Percentiles rank a stretch among this genome's conserved stretches.
Conservation (phyloP, 2,797 vertebrate species). For the Muscicapa striata region DNA sequence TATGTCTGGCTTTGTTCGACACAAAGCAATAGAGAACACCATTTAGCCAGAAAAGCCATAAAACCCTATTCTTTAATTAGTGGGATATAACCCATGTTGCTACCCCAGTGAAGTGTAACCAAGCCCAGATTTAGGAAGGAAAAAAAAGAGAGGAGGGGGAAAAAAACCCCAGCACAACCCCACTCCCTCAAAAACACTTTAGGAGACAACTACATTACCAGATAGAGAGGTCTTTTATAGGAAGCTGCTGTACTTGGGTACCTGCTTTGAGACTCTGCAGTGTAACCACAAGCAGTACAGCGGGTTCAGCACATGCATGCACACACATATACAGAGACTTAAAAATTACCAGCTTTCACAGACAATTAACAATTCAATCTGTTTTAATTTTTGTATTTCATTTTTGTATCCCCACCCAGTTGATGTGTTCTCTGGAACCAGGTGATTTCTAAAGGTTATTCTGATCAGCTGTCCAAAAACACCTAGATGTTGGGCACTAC, state of each 20-base stretch:
- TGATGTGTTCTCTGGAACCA: background rate
- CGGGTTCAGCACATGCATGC: background rate
- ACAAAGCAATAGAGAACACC: background rate
- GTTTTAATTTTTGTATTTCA: background rate
- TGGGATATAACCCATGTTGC: background rate
- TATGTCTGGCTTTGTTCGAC: background rate
- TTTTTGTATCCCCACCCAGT: background rate
- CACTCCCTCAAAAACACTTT: rapidly evolving
- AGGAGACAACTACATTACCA: background rate
- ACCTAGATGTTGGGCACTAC: background rate
- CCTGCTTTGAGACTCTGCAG: background rate
- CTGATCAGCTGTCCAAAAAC: background rate
- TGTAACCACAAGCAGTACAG: background rate
- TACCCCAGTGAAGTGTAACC: background rate
- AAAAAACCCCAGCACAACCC: rapidly evolving
- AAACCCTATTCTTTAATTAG: rapidly evolving
- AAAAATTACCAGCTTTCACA: background rate
- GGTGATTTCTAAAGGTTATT: background rate
- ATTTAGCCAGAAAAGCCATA: background rate
- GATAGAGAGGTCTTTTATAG: background rate
- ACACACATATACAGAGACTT: rapidly evolving
- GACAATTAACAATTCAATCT: rapidly evolving
- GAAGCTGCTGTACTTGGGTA: background rate
- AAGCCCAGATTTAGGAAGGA: rapidly evolving
- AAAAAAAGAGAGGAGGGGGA: too few species aligned